Evolutionary conservation across 2,113 vertebrate species (phyloP).

Genomic region (Spea multiplicata): DNA sequence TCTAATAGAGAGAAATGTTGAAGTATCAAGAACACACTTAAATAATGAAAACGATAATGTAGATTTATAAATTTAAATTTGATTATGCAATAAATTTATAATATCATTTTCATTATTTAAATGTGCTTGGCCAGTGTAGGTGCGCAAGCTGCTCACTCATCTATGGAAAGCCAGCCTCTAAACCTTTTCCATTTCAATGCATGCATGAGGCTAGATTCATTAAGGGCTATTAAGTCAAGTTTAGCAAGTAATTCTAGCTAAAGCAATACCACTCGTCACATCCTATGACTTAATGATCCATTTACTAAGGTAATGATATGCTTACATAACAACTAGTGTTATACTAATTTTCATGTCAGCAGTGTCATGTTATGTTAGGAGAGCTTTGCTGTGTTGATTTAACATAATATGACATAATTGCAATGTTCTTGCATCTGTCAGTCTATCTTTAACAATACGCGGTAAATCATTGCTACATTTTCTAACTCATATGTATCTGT

Average conservation of each 20-base stretch:
- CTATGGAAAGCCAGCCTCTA: not conserved
- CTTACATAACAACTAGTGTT: constrained; percentile 15
- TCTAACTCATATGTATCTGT: no score
- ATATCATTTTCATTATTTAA: constrained; percentile 34
- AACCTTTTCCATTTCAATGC: not conserved
- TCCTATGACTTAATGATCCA: constrained; percentile 14
- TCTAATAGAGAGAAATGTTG: not conserved
- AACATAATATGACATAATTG: not conserved
- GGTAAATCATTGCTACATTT: not conserved
- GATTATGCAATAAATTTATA: constrained; percentile 26
- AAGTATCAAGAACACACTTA: constrained; percentile 24
- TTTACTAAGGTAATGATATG: constrained; percentile 35
- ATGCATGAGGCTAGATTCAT: constrained; percentile 1
- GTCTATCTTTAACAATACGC: not conserved
- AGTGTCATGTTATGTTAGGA: constrained; percentile 6
- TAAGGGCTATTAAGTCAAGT: constrained; percentile 10
- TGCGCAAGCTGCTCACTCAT: not conserved
- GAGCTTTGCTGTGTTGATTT: constrained; percentile 2
- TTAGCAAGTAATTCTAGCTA: constrained; percentile 9
- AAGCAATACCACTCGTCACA: constrained; percentile 12
- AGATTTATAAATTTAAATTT: constrained; percentile 27
- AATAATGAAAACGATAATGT: constrained; percentile 30
- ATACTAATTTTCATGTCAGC: not conserved
- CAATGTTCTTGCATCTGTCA: not conserved
- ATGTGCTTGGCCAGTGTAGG: not conserved